phyloP scores from a whole-genome alignment of 2,888 invertebrate species.

The Tenthredo notha region DNA sequence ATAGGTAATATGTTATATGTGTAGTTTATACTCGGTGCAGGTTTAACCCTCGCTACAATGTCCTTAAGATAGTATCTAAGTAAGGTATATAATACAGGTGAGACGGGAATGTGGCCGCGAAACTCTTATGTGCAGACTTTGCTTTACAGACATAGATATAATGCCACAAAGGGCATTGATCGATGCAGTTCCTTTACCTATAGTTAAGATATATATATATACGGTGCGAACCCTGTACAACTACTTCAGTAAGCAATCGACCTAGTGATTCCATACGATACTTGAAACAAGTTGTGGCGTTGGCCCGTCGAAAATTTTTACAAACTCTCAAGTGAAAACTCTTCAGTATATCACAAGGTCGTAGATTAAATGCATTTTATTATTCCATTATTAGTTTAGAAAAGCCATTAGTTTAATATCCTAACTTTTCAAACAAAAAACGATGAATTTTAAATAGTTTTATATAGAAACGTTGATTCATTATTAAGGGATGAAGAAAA shows the following conservation, averaged over 20 bases:
- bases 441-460: no score
- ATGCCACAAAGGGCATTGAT: slow-evolving; percentile 39
- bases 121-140: slow-evolving; percentile 23
- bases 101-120: not conserved
- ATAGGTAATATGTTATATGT: not conserved
- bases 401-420: no score
- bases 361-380: not conserved
- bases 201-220: not conserved
- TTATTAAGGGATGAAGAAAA: no score
- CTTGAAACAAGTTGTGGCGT: slow-evolving; percentile 32
- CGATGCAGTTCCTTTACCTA: slow-evolving; percentile 35
- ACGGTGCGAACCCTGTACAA: not conserved
- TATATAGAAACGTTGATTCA: no score
- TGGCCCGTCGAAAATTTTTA: slow-evolving; percentile 27
- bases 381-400: no score
- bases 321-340: not conserved
- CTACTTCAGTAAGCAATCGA: slow-evolving; percentile 11
- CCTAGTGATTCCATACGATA: slow-evolving; percentile 20
- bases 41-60: not conserved
- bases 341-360: slow-evolving; percentile 16
- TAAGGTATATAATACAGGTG: not conserved
- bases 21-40: not conserved
- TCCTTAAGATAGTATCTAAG: not conserved
- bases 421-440: no score
- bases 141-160: slow-evolving; percentile 22